Evolutionary conservation across 2,888 invertebrate species (phyloP).

Genomic region (Hybos culiciformis): DNA sequence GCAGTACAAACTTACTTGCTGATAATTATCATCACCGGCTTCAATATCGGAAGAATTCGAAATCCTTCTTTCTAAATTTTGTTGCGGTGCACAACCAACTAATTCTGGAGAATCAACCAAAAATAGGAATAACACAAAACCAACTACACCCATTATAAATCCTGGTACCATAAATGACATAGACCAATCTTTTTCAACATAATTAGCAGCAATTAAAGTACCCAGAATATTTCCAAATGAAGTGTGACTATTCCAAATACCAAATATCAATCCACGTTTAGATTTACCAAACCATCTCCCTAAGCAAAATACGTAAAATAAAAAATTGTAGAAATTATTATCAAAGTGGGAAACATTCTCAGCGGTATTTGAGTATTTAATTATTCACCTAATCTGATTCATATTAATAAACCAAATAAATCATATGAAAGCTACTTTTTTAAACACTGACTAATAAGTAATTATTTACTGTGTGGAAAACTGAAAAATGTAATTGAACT

Average conservation of each 20-base stretch:
- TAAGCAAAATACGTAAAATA: too few relatives aligned
- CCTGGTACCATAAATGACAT: slow-evolving; percentile 87
- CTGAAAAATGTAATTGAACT: too few relatives aligned
- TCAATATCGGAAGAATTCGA: slow-evolving; percentile 32
- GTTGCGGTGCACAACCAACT: slow-evolving; percentile 41
- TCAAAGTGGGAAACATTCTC: too few relatives aligned
- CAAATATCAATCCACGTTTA: slow-evolving; percentile 83
- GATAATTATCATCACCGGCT: too few relatives aligned
- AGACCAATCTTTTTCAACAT: slow-evolving; percentile 79
- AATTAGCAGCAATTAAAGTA: slow-evolving; percentile 71
- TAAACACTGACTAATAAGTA: too few relatives aligned
- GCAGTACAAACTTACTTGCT: too few relatives aligned
- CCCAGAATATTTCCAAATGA: slow-evolving; percentile 92
- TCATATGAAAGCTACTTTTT: too few relatives aligned
- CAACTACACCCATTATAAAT: slow-evolving; percentile 57
- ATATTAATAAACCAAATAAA: too few relatives aligned
- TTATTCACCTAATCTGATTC: too few relatives aligned
- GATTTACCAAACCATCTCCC: slow-evolving; percentile 95
- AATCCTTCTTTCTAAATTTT: slow-evolving; percentile 15
- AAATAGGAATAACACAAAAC: slow-evolving; percentile 66
- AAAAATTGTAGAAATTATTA: too few relatives aligned
- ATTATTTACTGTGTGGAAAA: too few relatives aligned
- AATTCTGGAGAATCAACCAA: slow-evolving; percentile 69
- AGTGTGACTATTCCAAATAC: slow-evolving; percentile 95
- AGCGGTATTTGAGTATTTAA: too few relatives aligned